phyloP scores from a whole-genome alignment of 2,113 vertebrate genomes.

The Calidris pugnax region DNA sequence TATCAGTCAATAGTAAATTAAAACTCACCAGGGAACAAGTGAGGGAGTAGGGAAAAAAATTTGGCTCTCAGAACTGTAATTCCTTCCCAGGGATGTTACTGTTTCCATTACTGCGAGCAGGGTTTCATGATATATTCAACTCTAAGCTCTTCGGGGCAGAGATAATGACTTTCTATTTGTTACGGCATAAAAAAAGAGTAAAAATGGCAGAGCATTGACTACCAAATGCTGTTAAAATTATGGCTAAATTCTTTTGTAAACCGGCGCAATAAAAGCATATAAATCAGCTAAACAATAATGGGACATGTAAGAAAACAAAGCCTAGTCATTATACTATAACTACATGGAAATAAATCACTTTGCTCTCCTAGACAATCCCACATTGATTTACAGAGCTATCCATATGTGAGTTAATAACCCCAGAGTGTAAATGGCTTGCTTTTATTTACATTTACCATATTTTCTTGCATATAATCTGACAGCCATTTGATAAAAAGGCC shows the following conservation, averaged over 20 bases:
- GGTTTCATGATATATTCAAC: constrained; percentile 60
- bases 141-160: constrained; percentile 52
- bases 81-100: constrained; percentile 67
- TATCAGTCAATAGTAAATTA: constrained; percentile 66
- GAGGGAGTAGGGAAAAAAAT: constrained; percentile 51
- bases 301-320: constrained; percentile 41
- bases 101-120: constrained; percentile 58
- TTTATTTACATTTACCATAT: not conserved
- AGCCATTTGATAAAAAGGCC: not conserved
- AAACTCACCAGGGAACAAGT: constrained; percentile 47
- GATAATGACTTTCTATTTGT: constrained; percentile 61
- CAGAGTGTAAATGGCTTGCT: not conserved
- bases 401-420: not conserved
- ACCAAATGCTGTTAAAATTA: constrained; percentile 51
- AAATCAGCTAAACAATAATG: constrained; percentile 43
- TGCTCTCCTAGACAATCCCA: not conserved
- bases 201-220: constrained; percentile 22
- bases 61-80: constrained; percentile 38
- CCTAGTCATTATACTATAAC: not conserved
- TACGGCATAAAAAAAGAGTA: not conserved
- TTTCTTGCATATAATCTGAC: not conserved
- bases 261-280: not conserved
- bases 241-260: constrained; percentile 37
- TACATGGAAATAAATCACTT: not conserved
- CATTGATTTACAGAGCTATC: not conserved